A percentile compares a stretch with the other conserved stretches of the same genome.
Evolutionary conservation across 2,888 invertebrate genomes (phyloP).

Genomic region (Dorcus hopei): DNA sequence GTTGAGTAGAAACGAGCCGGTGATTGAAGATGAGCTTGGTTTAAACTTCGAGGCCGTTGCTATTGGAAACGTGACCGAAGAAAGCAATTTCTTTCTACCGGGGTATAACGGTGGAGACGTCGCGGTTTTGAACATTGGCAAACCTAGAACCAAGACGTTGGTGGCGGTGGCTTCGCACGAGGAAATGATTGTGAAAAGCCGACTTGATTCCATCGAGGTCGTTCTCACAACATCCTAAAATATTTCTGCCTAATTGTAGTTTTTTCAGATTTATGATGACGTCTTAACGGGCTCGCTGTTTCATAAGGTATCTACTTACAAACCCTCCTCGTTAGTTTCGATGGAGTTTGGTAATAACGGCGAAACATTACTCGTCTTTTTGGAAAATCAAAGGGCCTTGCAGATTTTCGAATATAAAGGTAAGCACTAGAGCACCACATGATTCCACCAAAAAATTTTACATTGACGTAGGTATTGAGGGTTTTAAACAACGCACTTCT

Average conservation of each 20-base stretch:
- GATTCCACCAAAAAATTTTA: background rate
- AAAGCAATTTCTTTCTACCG: conserved; percentile 39
- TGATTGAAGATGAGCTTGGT: conserved; percentile 23
- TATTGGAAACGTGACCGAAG: conserved; percentile 33
- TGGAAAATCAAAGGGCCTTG: conserved; percentile 46
- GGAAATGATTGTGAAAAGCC: conserved; percentile 38
- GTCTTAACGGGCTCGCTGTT: conserved; percentile 48
- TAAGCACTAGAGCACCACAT: conserved; percentile 22
- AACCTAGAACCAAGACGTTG: conserved; percentile 34
- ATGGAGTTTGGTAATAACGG: conserved; percentile 45
- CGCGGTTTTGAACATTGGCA: conserved; percentile 41
- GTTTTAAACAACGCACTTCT: conserved; percentile 45
- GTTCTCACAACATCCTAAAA: background rate
- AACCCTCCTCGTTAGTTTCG: conserved; percentile 51
- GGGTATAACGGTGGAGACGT: conserved; percentile 36
- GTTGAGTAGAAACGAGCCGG: conserved; percentile 28
- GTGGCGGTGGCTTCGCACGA: conserved; percentile 46
- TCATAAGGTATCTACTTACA: conserved; percentile 52
- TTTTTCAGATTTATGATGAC: conserved; percentile 51
- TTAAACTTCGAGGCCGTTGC: conserved; percentile 29
- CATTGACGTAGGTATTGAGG: conserved; percentile 46
- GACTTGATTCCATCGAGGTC: conserved; percentile 47
- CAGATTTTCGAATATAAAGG: conserved; percentile 53
- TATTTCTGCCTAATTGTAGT: background rate
- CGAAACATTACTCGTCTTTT: conserved; percentile 53